Evolutionary conservation across 2,888 invertebrate genomes (phyloP).

Genomic region (Drosophila recens): DNA sequence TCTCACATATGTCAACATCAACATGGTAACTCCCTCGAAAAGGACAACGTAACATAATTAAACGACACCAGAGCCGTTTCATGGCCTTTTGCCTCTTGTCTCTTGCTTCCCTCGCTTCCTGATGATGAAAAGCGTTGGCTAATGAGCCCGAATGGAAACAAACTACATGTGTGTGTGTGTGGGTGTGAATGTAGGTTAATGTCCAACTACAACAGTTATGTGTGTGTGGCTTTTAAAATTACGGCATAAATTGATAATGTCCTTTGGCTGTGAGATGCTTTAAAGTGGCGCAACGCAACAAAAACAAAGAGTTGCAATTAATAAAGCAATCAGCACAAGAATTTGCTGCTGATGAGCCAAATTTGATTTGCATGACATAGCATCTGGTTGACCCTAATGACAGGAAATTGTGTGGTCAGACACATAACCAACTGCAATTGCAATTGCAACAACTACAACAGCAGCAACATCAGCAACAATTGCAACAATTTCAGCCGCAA

Average conservation of each 20-base stretch:
- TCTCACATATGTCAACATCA: constrained; percentile 64
- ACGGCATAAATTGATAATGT: constrained; percentile 55
- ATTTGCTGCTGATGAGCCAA: constrained; percentile 46
- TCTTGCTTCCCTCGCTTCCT: neutral
- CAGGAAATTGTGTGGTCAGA: constrained; percentile 77
- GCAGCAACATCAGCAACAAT: neutral
- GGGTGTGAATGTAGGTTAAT: constrained; percentile 67
- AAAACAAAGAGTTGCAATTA: constrained; percentile 57
- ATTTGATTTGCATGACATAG: constrained; percentile 57
- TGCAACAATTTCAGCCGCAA: constrained; percentile 57
- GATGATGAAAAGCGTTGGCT: constrained; percentile 40
- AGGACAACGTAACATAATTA: constrained; percentile 77
- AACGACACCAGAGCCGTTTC: constrained; percentile 61
- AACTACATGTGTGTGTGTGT: constrained; percentile 5
- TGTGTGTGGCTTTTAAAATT: constrained; percentile 39
- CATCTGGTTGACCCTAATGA: constrained; percentile 76
- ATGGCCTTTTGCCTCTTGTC: constrained; percentile 26
- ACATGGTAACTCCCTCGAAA: constrained; percentile 39
- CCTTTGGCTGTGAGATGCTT: constrained; percentile 3
- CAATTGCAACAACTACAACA: constrained; percentile 8
- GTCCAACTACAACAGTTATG: constrained; percentile 54
- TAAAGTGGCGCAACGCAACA: constrained; percentile 3
- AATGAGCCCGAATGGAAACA: constrained; percentile 59
- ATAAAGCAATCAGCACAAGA: constrained; percentile 58
- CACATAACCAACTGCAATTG: constrained; percentile 13